Evolutionary conservation across 2,888 invertebrate genomes (phyloP).

Genomic region (Aromia moschata): DNA sequence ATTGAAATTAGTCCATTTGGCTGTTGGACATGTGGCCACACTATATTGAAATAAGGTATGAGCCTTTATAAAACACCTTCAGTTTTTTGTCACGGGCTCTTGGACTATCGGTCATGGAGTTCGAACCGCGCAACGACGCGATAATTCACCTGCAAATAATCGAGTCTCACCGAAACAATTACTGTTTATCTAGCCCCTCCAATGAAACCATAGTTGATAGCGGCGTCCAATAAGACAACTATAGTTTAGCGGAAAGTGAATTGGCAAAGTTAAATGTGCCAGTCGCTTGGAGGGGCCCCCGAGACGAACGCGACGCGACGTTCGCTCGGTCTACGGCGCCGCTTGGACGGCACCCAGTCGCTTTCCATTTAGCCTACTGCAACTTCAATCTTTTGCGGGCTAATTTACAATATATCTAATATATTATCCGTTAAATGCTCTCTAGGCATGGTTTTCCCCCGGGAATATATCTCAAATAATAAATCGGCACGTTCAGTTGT

Average conservation of each 20-base stretch:
- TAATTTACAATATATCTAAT: constrained; percentile 18
- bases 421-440: neutral
- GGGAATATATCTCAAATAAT: too few relatives aligned
- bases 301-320: constrained; percentile 2
- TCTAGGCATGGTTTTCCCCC: neutral
- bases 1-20: too few relatives aligned
- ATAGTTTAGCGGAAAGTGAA: constrained; percentile 28
- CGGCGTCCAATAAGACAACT: constrained; percentile 17
- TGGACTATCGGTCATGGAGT: neutral
- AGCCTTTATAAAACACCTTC: too few relatives aligned
- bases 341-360: constrained; percentile 28
- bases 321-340: constrained; percentile 22
- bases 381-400: constrained; percentile 15
- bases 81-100: too few relatives aligned
- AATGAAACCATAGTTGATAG: constrained; percentile 14
- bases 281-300: constrained; percentile 25
- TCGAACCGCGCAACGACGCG: neutral
- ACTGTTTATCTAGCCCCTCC: constrained; percentile 27
- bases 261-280: constrained; percentile 9
- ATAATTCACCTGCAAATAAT: constrained; percentile 9
- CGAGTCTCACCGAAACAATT: constrained; percentile 25
- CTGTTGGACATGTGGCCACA: too few relatives aligned
- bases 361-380: constrained; percentile 28
- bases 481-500: too few relatives aligned
- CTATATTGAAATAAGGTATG: too few relatives aligned